Evolutionary conservation across 2,888 invertebrate genomes (phyloP).

Genomic region (Agrochola lychnidis): DNA sequence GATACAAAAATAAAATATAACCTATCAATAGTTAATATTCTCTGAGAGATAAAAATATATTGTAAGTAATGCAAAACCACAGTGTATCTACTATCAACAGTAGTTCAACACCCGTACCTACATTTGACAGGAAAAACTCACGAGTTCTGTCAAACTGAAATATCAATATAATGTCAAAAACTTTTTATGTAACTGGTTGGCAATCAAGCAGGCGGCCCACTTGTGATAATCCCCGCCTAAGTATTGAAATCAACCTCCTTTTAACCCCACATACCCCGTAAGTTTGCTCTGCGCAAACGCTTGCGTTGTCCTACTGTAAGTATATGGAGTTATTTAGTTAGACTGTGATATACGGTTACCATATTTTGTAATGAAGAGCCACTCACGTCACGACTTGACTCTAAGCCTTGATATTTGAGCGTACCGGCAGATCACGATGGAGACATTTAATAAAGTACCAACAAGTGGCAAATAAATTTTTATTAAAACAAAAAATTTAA

Average conservation of each 20-base stretch:
- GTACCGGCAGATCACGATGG: constrained; percentile 49
- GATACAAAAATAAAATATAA: constrained; percentile 37
- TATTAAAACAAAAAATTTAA: background rate
- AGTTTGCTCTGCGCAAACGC: background rate
- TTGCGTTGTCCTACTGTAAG: background rate
- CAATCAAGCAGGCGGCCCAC: no score
- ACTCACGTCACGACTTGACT: constrained; percentile 48
- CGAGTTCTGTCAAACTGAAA: no score
- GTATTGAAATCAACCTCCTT: no score
- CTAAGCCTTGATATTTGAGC: constrained; percentile 59
- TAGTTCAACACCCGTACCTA: background rate
- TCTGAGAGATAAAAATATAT: background rate
- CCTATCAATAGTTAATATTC: constrained; percentile 12
- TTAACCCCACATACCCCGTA: no score
- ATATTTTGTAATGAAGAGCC: constrained; percentile 21
- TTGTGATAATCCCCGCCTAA: no score
- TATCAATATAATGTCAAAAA: no score
- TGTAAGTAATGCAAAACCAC: background rate
- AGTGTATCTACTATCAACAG: background rate
- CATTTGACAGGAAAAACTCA: no score
- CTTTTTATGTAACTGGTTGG: no score
- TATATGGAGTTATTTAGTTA: background rate
- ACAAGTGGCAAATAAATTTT: constrained; percentile 18
- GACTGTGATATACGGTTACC: background rate
- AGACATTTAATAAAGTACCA: constrained; percentile 50